These are phyloP conservation scores for Hyles vespertilio DNA, from an alignment of 1,140 invertebrate genomes.

Conservation along the genomic window DNA sequence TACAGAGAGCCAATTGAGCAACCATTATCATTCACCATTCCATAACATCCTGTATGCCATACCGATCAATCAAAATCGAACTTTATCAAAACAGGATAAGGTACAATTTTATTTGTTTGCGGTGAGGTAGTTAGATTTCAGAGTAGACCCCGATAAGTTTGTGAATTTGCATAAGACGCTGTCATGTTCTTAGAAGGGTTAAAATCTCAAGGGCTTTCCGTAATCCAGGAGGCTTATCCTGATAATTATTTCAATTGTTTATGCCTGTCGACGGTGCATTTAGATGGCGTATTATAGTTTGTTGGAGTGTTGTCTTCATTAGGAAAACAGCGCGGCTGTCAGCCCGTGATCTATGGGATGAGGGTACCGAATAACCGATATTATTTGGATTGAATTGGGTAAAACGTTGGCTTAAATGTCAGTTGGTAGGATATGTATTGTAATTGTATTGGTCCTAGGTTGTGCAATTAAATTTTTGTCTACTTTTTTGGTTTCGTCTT, in stretches of 20 bases:
- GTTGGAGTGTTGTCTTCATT: constrained; percentile 62
- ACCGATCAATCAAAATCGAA: constrained; percentile 14
- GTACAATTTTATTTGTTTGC: constrained; percentile 15
- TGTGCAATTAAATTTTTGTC: too few relatives aligned
- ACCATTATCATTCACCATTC: constrained; percentile 35
- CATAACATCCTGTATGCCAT: constrained; percentile 17
- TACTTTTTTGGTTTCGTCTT: too few relatives aligned
- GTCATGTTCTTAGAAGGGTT: constrained; percentile 68
- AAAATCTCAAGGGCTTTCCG: constrained; percentile 65
- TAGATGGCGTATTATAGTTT: constrained; percentile 73
- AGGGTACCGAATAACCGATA: constrained; percentile 17
- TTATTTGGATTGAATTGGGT: constrained; percentile 3
- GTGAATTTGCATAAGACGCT: constrained; percentile 73
- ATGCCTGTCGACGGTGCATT: constrained; percentile 72
- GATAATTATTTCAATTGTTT: constrained; percentile 76
- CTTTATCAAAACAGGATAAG: constrained; percentile 7
- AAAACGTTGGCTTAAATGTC: too few relatives aligned
- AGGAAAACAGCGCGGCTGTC: constrained; percentile 37
- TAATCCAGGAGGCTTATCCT: constrained; percentile 68
- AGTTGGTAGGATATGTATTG: too few relatives aligned
- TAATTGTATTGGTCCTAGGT: too few relatives aligned
- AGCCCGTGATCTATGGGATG: constrained; percentile 48
- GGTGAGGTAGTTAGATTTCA: constrained; percentile 16
- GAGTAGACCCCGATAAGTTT: constrained; percentile 42
- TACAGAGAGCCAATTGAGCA: constrained; percentile 57